phyloP scores from a whole-genome alignment of 1,140 invertebrate species.

The Megalonaias nervosa region DNA sequence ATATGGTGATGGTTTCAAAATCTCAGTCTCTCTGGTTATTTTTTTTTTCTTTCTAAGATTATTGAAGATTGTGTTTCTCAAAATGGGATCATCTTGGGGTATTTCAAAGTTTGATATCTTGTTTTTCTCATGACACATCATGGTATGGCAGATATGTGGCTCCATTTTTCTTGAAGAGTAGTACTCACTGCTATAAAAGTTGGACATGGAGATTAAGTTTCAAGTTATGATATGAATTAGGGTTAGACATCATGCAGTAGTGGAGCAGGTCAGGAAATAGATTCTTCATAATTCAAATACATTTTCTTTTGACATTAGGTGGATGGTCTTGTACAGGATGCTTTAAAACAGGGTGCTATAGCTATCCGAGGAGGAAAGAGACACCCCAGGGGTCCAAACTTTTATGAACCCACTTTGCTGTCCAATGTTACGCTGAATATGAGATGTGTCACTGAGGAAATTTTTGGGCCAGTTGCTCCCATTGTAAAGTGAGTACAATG shows the following conservation, averaged over 20 bases:
- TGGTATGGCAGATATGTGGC: too few relatives aligned
- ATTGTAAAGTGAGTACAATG: conserved; percentile 79
- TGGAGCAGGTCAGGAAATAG: not conserved
- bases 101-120: too few relatives aligned
- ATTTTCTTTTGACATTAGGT: conserved; percentile 71
- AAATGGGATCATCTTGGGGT: too few relatives aligned
- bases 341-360: conserved; percentile 87
- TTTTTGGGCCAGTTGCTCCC: conserved; percentile 95
- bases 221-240: too few relatives aligned
- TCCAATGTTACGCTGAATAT: conserved; percentile 86
- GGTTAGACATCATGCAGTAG: not conserved
- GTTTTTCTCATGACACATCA: too few relatives aligned
- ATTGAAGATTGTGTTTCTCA: too few relatives aligned
- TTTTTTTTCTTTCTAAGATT: too few relatives aligned
- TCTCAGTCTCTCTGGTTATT: too few relatives aligned
- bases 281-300: not conserved
- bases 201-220: too few relatives aligned
- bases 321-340: conserved; percentile 85
- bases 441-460: conserved; percentile 89
- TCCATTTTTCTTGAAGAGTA: too few relatives aligned
- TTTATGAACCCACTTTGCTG: conserved; percentile 94
- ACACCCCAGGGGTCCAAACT: conserved; percentile 80
- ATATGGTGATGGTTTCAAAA: too few relatives aligned
- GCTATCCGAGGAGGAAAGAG: conserved; percentile 85
- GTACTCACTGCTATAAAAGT: too few relatives aligned